A percentile compares a stretch with the other conserved stretches of the same genome.
phyloP scores from a whole-genome alignment of 2,888 invertebrate genomes.

The Philereme transversata region DNA sequence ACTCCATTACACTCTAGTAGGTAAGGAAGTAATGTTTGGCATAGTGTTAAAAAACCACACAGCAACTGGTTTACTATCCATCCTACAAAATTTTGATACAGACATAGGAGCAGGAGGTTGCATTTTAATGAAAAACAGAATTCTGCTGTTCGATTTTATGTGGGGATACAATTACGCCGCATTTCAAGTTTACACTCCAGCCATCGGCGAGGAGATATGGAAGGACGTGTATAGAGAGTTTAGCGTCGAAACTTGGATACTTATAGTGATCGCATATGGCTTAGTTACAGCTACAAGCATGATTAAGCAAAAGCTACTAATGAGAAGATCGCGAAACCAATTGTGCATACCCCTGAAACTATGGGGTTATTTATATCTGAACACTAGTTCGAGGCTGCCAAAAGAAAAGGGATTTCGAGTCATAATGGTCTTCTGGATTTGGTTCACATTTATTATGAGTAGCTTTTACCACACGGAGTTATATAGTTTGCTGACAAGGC shows the following conservation, averaged over 20 bases:
- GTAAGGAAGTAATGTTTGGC: slow-evolving; percentile 42
- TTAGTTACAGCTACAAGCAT: slow-evolving; percentile 40
- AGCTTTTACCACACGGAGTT: slow-evolving; percentile 64
- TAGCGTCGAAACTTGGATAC: slow-evolving; percentile 49
- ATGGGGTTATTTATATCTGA: slow-evolving; percentile 58
- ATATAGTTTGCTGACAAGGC: slow-evolving; percentile 56
- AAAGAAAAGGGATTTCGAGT: slow-evolving; percentile 46
- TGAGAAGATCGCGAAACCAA: slow-evolving; percentile 35
- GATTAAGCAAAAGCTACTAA: slow-evolving; percentile 31
- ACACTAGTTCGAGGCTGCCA: slow-evolving; percentile 47
- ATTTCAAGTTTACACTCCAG: slow-evolving; percentile 52
- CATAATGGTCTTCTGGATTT: slow-evolving; percentile 58
- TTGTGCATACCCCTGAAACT: slow-evolving; percentile 46
- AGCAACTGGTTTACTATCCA: slow-evolving; percentile 51
- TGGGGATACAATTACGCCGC: slow-evolving; percentile 55
- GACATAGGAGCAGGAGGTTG: slow-evolving; percentile 58
- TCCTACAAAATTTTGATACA: slow-evolving; percentile 48
- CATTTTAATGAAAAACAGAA: slow-evolving; percentile 54
- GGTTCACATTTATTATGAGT: slow-evolving; percentile 62
- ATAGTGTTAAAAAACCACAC: slow-evolving; percentile 56
- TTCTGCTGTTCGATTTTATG: slow-evolving; percentile 57
- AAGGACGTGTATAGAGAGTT: slow-evolving; percentile 58
- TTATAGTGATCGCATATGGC: slow-evolving; percentile 49
- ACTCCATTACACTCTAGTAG: slow-evolving; percentile 44
- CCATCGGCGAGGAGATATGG: slow-evolving; percentile 49